phyloP scores from a whole-genome alignment of 1,140 invertebrate genomes.

The Halictus rubicundus region DNA sequence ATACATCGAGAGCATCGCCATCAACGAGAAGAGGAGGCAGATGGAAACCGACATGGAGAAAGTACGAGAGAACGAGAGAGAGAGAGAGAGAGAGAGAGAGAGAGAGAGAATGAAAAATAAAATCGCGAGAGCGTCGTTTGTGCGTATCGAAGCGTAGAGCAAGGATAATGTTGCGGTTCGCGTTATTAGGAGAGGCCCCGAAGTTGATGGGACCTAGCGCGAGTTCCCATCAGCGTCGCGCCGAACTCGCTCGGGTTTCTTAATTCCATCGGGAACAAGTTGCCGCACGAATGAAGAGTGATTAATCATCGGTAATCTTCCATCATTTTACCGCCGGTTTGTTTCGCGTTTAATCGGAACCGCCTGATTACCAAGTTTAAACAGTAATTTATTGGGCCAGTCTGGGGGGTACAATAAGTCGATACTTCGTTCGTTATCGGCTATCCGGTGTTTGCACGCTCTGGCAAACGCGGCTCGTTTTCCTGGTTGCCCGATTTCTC shows the following conservation, averaged over 20 bases:
- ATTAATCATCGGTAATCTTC: constrained; percentile 13
- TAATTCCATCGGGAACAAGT: constrained; percentile 5
- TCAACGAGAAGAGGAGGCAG: not conserved
- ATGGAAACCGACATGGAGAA: too few relatives aligned
- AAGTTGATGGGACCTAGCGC: not conserved
- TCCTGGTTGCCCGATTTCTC: too few relatives aligned
- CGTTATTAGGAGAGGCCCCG: not conserved
- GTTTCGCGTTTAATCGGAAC: not conserved
- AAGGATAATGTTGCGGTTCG: not conserved
- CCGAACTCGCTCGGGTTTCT: constrained; percentile 11
- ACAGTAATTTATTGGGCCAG: not conserved
- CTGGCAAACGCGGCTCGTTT: not conserved
- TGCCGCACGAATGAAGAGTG: not conserved
- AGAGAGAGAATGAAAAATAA: not conserved
- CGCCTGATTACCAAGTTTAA: not conserved
- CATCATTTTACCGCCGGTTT: not conserved
- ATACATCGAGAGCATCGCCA: constrained; percentile 6
- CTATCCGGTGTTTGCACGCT: not conserved
- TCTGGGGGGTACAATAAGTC: not conserved
- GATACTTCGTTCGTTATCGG: not conserved
- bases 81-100: not conserved
- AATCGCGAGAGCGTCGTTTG: too few relatives aligned
- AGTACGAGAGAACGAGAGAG: not conserved
- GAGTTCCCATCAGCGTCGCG: not conserved
- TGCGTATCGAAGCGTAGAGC: not conserved